Base-by-base conservation (phyloP, 2,888 invertebrate genomes). In the Eristalis tenax region DNA sequence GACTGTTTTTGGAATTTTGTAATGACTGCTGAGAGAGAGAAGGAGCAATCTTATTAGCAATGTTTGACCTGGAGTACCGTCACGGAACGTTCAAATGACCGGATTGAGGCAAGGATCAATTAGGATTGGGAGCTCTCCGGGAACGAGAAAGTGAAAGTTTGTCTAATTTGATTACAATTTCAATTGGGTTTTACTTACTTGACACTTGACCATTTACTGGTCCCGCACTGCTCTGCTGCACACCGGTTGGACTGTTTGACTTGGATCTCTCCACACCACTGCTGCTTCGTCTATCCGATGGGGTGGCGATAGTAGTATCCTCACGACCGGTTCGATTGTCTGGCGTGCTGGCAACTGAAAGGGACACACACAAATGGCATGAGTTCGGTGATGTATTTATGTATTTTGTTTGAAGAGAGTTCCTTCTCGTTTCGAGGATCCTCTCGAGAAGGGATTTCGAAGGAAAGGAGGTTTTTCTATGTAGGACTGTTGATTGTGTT, bases 271-370 rank as follows among this genome's bases (percentile, higher is more conserved):
- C 93, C 94, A 94, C 94, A 94, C 94, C 93, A 93, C 91, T 94
- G 93, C 93, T 94, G 93, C 89, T 94, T 93, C 85, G 74, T 77
- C 81, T 84, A 68, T 84, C 77, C 75, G 88, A 84, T 11, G 83
- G 89, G 84, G 88, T 89, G 79, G 88, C 90, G 84, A 88, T 88
- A 83, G 92, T 93, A 91, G 92, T 93, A 91, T 95, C 95, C 92
- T 95, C 95, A 91, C 94, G 94, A 89, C 94, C 91, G 92, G 94
- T 92, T 89, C 94, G 93, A 92, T 95, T 94, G 93, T 96, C 97
- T 90, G 97, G 97, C 89, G 97, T 96, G 94, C 96, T 97, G 93
- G 97, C 97, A 94, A 97, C 97, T 97, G 95, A 80, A 96, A 96
- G 92, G 92, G 95, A 79, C 96, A 96, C 92, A 92, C 80, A 75